phyloP scores from a whole-genome alignment of 2,888 invertebrate species.

The Drosophila tanythrix region DNA sequence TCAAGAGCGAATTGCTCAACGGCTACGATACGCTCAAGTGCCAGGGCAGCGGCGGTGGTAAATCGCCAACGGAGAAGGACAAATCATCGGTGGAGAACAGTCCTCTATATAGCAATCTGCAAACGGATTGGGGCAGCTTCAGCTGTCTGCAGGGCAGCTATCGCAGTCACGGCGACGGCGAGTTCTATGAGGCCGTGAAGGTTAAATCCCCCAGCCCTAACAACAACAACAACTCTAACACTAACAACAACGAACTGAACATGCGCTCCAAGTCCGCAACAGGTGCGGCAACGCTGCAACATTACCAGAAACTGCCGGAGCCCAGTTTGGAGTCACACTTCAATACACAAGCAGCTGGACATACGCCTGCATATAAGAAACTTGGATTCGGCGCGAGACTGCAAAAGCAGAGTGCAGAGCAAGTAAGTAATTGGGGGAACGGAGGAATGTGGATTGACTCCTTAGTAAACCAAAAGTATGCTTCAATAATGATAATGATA shows the following conservation, averaged over 20 bases:
- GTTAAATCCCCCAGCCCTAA: slow-evolving; percentile 46
- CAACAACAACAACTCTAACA: slow-evolving; percentile 25
- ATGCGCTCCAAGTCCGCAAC: slow-evolving; percentile 65
- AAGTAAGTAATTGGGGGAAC: slow-evolving; percentile 41
- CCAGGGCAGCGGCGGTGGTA: slow-evolving; percentile 49
- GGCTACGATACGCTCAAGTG: slow-evolving; percentile 79
- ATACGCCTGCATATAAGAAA: slow-evolving; percentile 67
- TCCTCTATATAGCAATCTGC: slow-evolving; percentile 59
- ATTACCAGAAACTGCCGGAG: slow-evolving; percentile 79
- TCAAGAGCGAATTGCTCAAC: slow-evolving; percentile 80
- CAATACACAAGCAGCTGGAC: slow-evolving; percentile 69
- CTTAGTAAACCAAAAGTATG: background rate
- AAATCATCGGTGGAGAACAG: slow-evolving; percentile 33
- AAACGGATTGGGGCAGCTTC: slow-evolving; percentile 69
- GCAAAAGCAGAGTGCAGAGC: slow-evolving; percentile 54
- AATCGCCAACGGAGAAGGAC: slow-evolving; percentile 34
- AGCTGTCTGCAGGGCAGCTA: slow-evolving; percentile 82
- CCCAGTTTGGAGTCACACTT: slow-evolving; percentile 71
- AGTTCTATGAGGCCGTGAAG: slow-evolving; percentile 79
- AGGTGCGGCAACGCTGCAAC: slow-evolving; percentile 72
- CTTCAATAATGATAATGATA: background rate
- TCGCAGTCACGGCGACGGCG: slow-evolving; percentile 80
- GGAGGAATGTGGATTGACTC: background rate
- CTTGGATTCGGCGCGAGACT: slow-evolving; percentile 69
- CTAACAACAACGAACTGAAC: slow-evolving; percentile 51